Evolutionary conservation across 2,113 vertebrate species (phyloP).

Genomic region (Capreolus pygargus): DNA sequence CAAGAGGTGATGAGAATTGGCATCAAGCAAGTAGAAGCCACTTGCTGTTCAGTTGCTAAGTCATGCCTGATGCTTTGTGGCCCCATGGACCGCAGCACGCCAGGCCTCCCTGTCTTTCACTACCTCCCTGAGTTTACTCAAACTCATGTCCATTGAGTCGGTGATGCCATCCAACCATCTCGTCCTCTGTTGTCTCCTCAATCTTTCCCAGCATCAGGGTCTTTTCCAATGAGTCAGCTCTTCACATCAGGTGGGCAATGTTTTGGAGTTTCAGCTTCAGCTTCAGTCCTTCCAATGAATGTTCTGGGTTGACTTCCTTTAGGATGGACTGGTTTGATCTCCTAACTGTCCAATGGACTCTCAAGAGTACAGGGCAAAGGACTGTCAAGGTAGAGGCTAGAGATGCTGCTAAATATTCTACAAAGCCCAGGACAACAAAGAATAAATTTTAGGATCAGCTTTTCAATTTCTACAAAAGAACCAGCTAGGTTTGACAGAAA

Average conservation of each 20-base stretch:
- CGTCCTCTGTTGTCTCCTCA: background rate
- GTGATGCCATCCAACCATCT: background rate
- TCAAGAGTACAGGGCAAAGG: background rate
- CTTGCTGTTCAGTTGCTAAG: background rate
- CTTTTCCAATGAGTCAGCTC: background rate
- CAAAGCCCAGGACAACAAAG: background rate
- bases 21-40: background rate
- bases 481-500: background rate
- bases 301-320: background rate
- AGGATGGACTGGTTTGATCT: background rate
- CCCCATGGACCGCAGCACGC: background rate
- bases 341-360: background rate
- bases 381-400: background rate
- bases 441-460: background rate
- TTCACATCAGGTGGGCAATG: background rate
- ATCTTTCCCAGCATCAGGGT: background rate
- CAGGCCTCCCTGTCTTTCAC: background rate
- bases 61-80: background rate
- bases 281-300: background rate
- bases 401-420: background rate
- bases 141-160: background rate
- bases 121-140: background rate
- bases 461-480: background rate
- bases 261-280: background rate
- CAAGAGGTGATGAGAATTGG: background rate